Conservation (phyloP, 2,888 invertebrate genomes). For the Seira sanloemensis region DNA sequence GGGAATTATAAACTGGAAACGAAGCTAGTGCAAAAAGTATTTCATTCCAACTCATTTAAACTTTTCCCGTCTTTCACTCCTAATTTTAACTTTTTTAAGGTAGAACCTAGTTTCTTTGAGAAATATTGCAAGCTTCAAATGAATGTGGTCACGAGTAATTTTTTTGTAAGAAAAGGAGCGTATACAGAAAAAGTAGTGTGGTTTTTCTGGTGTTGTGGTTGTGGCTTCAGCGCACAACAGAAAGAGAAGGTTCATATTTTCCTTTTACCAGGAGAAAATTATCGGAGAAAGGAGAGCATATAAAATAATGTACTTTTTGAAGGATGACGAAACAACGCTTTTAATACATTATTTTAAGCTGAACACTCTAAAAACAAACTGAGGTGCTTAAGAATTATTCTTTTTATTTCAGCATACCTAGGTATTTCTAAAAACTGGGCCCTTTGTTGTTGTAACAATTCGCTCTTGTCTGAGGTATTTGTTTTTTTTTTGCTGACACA, state of each 20-base stretch:
- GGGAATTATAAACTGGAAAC: background rate
- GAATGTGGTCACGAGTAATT: background rate
- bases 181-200: constrained; percentile 1
- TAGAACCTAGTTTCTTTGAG: constrained; percentile 30
- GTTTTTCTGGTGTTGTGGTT: constrained; percentile 13
- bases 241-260: background rate
- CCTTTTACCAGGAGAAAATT: background rate
- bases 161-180: background rate
- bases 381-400: no score
- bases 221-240: constrained; percentile 18
- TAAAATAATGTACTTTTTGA: no score
- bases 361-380: no score
- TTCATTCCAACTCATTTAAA: constrained; percentile 38
- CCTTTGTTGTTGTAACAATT: no score
- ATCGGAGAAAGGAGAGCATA: background rate
- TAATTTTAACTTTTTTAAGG: constrained; percentile 36
- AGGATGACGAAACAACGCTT: no score
- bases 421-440: background rate
- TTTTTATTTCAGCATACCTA: background rate
- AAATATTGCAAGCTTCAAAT: background rate
- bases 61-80: constrained; percentile 12
- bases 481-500: no score
- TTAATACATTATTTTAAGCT: no score
- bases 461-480: no score
- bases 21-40: background rate